Evolutionary conservation across 1,140 invertebrate species (phyloP).

Genomic region (Lordiphosa mommai): DNA sequence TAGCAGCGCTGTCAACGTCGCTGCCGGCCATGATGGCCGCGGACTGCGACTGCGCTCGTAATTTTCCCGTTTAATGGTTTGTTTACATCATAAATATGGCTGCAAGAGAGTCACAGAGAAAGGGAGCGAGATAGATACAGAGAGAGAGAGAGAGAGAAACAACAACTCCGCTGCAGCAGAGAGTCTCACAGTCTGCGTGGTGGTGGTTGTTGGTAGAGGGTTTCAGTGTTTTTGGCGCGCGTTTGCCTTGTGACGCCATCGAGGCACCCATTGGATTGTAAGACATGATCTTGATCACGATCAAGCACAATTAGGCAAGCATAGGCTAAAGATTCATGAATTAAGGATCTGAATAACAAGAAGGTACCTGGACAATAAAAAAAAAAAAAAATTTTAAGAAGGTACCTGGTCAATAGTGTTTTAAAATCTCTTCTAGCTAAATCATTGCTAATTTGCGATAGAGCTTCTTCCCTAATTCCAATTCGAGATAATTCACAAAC

Average conservation of each 20-base stretch:
- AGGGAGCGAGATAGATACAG: constrained; percentile 15
- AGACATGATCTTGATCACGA: constrained; percentile 43
- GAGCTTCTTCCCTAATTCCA: no score
- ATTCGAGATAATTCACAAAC: no score
- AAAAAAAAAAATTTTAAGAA: no score
- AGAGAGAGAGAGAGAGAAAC: constrained; percentile 7
- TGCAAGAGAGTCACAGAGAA: constrained; percentile 36
- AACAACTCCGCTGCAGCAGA: constrained; percentile 18
- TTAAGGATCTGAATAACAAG: no score
- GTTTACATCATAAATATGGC: constrained; percentile 80
- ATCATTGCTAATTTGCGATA: no score
- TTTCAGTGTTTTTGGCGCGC: constrained; percentile 57
- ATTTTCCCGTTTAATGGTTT: constrained; percentile 79
- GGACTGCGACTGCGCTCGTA: constrained; percentile 74
- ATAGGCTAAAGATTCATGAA: constrained; percentile 8
- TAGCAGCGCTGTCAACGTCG: constrained; percentile 10
- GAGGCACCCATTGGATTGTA: constrained; percentile 16
- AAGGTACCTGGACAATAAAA: no score
- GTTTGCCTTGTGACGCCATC: constrained; percentile 37
- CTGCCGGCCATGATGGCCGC: constrained; percentile 50
- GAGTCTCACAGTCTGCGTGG: constrained; percentile 42
- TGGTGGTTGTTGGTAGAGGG: constrained; percentile 1
- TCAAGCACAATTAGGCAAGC: constrained; percentile 34
- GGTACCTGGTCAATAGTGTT: no score
- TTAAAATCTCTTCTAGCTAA: no score